Percentiles rank a stretch among this genome's conserved stretches.
These are phyloP conservation scores for Neotragus moschatus DNA, from an alignment of 2,113 vertebrate genomes.

Conservation along the genomic window DNA sequence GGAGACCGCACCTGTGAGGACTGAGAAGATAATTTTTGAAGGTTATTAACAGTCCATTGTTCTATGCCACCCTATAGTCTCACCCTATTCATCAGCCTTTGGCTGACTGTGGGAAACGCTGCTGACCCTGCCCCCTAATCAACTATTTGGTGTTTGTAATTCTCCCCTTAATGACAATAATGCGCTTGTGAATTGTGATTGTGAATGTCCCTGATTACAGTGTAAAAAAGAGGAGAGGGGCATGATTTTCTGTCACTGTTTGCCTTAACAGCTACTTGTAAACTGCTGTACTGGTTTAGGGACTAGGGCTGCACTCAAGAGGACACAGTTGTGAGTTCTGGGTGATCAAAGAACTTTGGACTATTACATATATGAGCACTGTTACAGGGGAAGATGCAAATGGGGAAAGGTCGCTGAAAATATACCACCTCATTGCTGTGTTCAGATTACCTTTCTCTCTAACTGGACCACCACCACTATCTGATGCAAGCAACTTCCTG, in stretches of 20 bases:
- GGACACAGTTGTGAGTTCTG: background rate
- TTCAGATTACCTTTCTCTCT: background rate
- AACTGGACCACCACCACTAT: background rate
- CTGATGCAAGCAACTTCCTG: background rate
- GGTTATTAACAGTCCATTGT: background rate
- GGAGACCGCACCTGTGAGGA: background rate
- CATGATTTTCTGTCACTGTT: background rate
- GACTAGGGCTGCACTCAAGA: background rate
- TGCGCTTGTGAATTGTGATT: background rate
- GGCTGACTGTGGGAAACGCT: background rate
- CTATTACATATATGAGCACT: background rate
- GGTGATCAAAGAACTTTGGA: background rate
- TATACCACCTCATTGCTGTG: background rate
- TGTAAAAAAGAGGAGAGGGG: background rate
- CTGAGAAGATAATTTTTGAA: background rate
- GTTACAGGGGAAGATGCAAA: background rate
- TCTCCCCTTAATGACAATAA: background rate
- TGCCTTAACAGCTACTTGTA: background rate
- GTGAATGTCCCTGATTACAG: background rate
- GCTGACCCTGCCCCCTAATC: background rate
- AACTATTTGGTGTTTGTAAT: background rate
- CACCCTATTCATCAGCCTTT: background rate
- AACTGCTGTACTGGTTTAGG: background rate
- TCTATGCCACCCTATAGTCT: background rate
- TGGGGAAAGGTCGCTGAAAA: background rate